A percentile compares a stretch with the other conserved stretches of the same genome.
Conservation (phyloP, 1,140 invertebrate genomes). For the Rhynchophorus ferrugineus region DNA sequence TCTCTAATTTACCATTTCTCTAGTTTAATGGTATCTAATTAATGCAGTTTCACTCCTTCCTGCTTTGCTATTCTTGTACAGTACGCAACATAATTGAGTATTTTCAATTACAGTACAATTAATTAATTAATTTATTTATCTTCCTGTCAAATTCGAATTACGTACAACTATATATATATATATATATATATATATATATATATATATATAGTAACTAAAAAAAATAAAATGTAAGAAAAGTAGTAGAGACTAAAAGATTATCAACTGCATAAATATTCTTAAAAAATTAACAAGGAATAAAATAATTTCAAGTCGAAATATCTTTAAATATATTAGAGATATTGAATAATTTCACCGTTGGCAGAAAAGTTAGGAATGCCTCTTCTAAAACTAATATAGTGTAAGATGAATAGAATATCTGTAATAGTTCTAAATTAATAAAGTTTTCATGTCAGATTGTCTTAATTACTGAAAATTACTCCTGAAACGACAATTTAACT, state of each 20-base stretch:
- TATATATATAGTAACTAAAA: too few relatives aligned
- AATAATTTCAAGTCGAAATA: neutral
- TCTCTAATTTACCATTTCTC: too few relatives aligned
- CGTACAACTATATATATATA: too few relatives aligned
- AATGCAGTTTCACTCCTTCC: too few relatives aligned
- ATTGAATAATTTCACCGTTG: neutral
- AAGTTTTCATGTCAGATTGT: conserved; percentile 20
- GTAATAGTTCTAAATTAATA: conserved; percentile 22
- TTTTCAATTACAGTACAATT: too few relatives aligned
- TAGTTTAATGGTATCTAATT: neutral
- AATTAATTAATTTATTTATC: too few relatives aligned
- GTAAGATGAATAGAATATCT: conserved; percentile 15
- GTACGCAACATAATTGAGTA: too few relatives aligned
- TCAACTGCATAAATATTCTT: neutral
- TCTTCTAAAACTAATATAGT: conserved; percentile 8
- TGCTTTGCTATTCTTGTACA: too few relatives aligned
- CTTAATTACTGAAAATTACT: conserved; percentile 15
- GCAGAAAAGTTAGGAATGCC: neutral
- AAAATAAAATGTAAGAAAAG: too few relatives aligned
- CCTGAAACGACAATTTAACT: conserved; percentile 10
- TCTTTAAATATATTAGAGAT: neutral
- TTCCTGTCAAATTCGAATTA: too few relatives aligned
- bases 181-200: too few relatives aligned
- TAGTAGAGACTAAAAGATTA: neutral
- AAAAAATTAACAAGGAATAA: neutral